Percentiles rank a stretch among this genome's conserved stretches.
These are phyloP conservation scores for Drosophila heteroneura DNA, from an alignment of 2,888 invertebrate species.

Conservation along the genomic window DNA sequence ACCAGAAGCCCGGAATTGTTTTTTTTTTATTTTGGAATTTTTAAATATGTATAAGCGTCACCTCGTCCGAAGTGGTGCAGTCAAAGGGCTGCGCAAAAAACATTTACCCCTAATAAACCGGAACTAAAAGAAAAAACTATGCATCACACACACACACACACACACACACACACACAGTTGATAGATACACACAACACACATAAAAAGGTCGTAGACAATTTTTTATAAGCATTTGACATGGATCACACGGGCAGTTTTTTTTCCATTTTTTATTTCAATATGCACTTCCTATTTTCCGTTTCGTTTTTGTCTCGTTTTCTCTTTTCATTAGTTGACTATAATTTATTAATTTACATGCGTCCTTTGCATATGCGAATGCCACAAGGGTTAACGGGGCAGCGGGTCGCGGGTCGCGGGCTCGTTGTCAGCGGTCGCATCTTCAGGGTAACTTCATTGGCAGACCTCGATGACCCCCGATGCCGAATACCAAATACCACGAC, in stretches of 20 bases:
- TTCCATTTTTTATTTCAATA: conserved; percentile 7
- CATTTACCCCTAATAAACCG: conserved; percentile 77
- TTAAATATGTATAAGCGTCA: conserved; percentile 68
- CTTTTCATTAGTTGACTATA: conserved; percentile 77
- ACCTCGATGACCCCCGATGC: conserved; percentile 66
- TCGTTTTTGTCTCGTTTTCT: conserved; percentile 24
- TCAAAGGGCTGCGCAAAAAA: conserved; percentile 69
- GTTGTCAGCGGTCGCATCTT: conserved; percentile 71
- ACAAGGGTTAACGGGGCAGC: conserved; percentile 53
- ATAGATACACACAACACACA: conserved; percentile 1
- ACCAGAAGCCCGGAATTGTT: conserved; percentile 45
- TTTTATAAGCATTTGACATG: conserved; percentile 77
- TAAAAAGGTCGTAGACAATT: conserved; percentile 73
- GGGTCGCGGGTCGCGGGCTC: conserved; percentile 18
- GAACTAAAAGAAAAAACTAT: conserved; percentile 73
- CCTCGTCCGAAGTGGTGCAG: conserved; percentile 75
- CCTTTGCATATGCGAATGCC: conserved; percentile 74
- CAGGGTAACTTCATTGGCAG: conserved; percentile 71
- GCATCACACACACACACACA: conserved; percentile 22
- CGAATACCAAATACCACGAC: conserved; percentile 40
- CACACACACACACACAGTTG: neutral
- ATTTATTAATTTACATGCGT: conserved; percentile 80
- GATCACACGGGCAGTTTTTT: conserved; percentile 51
- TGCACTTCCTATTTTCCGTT: conserved; percentile 50
- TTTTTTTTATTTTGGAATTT: conserved; percentile 21